These are phyloP conservation scores for Paraescarpia echinospica DNA, from an alignment of 1,140 invertebrate species.

Conservation along the genomic window DNA sequence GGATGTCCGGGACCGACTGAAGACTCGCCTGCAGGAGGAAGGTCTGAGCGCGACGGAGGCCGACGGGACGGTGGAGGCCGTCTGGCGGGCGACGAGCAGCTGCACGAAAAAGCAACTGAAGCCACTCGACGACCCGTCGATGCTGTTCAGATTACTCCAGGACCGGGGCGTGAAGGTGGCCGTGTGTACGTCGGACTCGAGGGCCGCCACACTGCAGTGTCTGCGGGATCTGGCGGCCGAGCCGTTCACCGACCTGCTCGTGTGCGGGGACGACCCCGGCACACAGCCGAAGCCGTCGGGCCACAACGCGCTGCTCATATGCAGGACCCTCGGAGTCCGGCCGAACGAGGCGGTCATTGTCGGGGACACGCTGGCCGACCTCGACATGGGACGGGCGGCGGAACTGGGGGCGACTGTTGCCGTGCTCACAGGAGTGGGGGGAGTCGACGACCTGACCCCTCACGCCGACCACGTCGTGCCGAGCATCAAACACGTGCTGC, in stretches of 20 bases:
- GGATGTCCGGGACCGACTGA: slow-evolving; percentile 49
- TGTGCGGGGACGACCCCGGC: slow-evolving; percentile 60
- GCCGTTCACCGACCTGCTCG: slow-evolving; percentile 54
- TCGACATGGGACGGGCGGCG: slow-evolving; percentile 59
- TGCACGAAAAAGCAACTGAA: slow-evolving; percentile 36
- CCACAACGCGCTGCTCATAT: slow-evolving; percentile 59
- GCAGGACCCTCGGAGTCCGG: slow-evolving; percentile 53
- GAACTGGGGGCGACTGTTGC: slow-evolving; percentile 59
- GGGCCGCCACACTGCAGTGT: slow-evolving; percentile 50
- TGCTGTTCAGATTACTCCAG: slow-evolving; percentile 56
- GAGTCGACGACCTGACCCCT: slow-evolving; percentile 42
- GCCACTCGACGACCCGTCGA: slow-evolving; percentile 52
- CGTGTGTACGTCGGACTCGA: slow-evolving; percentile 58
- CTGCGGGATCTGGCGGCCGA: slow-evolving; percentile 49
- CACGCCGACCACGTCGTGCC: slow-evolving; percentile 48
- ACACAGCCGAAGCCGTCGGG: slow-evolving; percentile 59
- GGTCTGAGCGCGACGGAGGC: slow-evolving; percentile 44
- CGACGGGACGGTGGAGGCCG: slow-evolving; percentile 35
- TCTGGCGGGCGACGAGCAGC: slow-evolving; percentile 44
- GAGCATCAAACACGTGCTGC: slow-evolving; percentile 25
- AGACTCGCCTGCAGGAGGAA: slow-evolving; percentile 51
- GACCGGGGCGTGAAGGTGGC: slow-evolving; percentile 59
- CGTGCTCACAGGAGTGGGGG: slow-evolving; percentile 56
- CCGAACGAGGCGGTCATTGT: slow-evolving; percentile 59
- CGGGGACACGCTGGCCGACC: slow-evolving; percentile 60